Evolutionary conservation across 2,888 invertebrate genomes (phyloP).

Genomic region (Plagiodera versicolora): DNA sequence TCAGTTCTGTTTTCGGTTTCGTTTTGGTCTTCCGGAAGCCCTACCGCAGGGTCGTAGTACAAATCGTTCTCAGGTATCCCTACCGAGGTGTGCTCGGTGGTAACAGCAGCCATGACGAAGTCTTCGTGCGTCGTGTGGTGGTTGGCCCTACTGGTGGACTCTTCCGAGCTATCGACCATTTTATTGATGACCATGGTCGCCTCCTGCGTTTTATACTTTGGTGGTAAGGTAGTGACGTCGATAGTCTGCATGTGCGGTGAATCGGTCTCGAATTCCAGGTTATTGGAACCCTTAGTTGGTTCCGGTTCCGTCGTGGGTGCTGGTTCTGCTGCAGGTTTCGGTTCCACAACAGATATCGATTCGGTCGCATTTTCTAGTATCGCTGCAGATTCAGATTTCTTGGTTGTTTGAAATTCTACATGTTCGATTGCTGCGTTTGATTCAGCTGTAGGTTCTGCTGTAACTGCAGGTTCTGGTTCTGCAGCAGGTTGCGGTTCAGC

Average conservation of each 20-base stretch:
- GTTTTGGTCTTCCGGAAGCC: neutral
- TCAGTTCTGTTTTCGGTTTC: neutral
- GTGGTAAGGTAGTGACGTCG: too few species aligned
- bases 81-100: neutral
- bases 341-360: constrained; percentile 38
- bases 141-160: neutral
- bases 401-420: neutral
- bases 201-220: constrained; percentile 1
- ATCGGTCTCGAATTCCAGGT: too few species aligned
- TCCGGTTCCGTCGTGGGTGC: constrained; percentile 28
- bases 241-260: too few species aligned
- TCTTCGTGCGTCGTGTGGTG: neutral
- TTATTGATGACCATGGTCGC: neutral
- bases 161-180: neutral
- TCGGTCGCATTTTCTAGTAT: constrained; percentile 32
- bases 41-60: constrained; percentile 9
- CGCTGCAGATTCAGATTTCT: neutral
- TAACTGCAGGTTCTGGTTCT: constrained; percentile 17
- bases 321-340: constrained; percentile 28
- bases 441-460: constrained; percentile 15
- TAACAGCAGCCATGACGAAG: neutral
- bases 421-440: neutral
- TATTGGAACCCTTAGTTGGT: constrained; percentile 3
- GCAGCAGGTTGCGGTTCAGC: constrained; percentile 35
- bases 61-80: constrained; percentile 10